phyloP scores from a whole-genome alignment of 2,888 invertebrate species.

The Epinotia bilunana region DNA sequence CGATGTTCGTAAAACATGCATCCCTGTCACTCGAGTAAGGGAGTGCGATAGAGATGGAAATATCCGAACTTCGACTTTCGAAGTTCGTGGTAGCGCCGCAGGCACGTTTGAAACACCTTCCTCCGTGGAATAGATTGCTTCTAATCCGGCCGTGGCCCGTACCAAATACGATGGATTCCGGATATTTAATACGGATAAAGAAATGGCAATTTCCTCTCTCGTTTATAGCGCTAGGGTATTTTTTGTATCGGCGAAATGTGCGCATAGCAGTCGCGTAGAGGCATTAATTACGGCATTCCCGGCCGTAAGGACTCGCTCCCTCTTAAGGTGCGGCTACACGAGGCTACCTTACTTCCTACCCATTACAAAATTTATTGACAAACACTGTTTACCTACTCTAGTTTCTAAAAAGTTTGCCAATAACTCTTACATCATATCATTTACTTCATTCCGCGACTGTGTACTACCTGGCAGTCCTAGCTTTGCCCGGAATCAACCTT shows the following conservation, averaged over 20 bases:
- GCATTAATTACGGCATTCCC: conserved; percentile 61
- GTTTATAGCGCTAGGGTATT: conserved; percentile 55
- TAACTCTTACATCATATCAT: no score
- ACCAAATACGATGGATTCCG: conserved; percentile 44
- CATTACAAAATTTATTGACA: no score
- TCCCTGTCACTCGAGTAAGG: no score
- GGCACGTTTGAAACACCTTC: conserved; percentile 16
- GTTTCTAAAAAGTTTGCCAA: no score
- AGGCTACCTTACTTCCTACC: not conserved
- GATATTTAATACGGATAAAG: conserved; percentile 45
- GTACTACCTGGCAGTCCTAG: no score
- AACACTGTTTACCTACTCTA: no score
- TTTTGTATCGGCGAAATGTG: conserved; percentile 44
- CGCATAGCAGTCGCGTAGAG: conserved; percentile 46
- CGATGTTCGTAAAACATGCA: no score
- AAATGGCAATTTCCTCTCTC: conserved; percentile 59
- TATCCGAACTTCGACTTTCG: no score
- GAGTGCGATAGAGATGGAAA: no score
- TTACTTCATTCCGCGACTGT: no score
- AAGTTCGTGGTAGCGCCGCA: no score
- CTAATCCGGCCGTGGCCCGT: conserved; percentile 29
- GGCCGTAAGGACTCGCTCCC: conserved; percentile 35
- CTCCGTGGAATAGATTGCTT: conserved; percentile 28
- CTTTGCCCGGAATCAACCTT: no score
- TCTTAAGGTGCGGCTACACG: conserved; percentile 36